These are phyloP conservation scores for Drosophila rufa DNA, from an alignment of 1,140 invertebrate genomes.

Conservation along the genomic window DNA sequence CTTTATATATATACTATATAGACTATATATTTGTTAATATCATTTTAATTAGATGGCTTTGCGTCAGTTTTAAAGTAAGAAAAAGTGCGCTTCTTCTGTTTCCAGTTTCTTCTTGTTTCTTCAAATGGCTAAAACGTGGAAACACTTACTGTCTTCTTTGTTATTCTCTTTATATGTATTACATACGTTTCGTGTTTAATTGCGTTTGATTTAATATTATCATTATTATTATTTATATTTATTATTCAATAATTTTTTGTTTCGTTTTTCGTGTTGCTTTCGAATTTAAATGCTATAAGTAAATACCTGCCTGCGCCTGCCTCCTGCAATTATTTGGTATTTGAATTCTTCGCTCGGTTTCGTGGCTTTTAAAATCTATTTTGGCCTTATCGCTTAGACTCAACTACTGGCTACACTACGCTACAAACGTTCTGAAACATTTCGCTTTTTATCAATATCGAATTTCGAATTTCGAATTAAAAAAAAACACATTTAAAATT, in stretches of 20 bases:
- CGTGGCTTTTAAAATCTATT: conserved; percentile 70
- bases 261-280: conserved; percentile 39
- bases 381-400: conserved; percentile 72
- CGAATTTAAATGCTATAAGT: conserved; percentile 73
- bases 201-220: conserved; percentile 38
- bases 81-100: conserved; percentile 51
- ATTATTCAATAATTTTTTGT: conserved; percentile 35
- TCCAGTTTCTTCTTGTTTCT: conserved; percentile 15
- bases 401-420: conserved; percentile 56
- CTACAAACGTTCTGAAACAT: conserved; percentile 59
- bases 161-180: conserved; percentile 33
- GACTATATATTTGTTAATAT: conserved; percentile 22
- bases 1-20: conserved; percentile 16
- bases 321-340: conserved; percentile 47
- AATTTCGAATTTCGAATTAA: conserved; percentile 4
- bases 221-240: background rate
- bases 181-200: conserved; percentile 43
- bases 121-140: conserved; percentile 63
- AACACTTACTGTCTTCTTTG: conserved; percentile 33
- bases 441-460: conserved; percentile 17
- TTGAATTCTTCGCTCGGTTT: conserved; percentile 3
- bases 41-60: conserved; percentile 28
- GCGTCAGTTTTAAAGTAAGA: conserved; percentile 60
- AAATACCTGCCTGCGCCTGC: conserved; percentile 60
- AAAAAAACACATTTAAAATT: conserved; percentile 29